Conservation (phyloP, 2,888 invertebrate genomes). For the Entomobrya proxima region DNA sequence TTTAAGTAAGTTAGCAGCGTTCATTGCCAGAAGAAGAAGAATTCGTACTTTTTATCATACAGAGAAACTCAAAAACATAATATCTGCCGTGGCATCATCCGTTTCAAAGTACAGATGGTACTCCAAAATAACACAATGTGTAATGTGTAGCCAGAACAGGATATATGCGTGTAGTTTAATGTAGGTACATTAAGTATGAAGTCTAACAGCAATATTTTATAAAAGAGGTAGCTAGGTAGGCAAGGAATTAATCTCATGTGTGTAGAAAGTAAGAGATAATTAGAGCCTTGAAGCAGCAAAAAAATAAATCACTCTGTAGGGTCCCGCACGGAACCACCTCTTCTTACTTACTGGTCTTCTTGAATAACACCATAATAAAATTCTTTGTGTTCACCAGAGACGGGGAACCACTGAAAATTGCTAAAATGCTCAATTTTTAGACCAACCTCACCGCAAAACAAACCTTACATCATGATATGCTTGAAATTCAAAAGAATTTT, state of each 20-base stretch:
- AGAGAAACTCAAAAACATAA: not conserved
- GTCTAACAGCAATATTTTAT: not conserved
- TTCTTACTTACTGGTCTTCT: slow-evolving; percentile 4
- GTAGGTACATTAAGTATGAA: too few species aligned
- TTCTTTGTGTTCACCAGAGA: not conserved
- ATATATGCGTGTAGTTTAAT: not conserved
- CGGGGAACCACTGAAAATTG: not conserved
- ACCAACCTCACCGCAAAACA: not conserved
- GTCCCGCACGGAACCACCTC: slow-evolving; percentile 11
- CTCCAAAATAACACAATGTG: too few species aligned
- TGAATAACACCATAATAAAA: slow-evolving; percentile 10
- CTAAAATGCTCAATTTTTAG: not conserved
- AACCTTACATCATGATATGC: not conserved
- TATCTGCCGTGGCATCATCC: not conserved
- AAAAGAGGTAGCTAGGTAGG: not conserved
- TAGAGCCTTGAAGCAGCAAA: slow-evolving; percentile 39
- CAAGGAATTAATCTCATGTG: slow-evolving; percentile 44
- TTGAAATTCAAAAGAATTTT: not conserved
- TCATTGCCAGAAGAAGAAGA: not conserved
- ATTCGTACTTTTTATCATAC: not conserved
- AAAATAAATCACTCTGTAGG: slow-evolving; percentile 58
- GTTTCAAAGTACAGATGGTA: not conserved
- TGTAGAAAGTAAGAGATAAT: slow-evolving; percentile 46
- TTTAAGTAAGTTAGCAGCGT: not conserved
- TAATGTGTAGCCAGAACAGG: not conserved